Evolutionary conservation across 2,888 invertebrate genomes (phyloP), one percentile per base, ranked within the genome.

Genomic region (Gastrophysa polygoni): DNA sequence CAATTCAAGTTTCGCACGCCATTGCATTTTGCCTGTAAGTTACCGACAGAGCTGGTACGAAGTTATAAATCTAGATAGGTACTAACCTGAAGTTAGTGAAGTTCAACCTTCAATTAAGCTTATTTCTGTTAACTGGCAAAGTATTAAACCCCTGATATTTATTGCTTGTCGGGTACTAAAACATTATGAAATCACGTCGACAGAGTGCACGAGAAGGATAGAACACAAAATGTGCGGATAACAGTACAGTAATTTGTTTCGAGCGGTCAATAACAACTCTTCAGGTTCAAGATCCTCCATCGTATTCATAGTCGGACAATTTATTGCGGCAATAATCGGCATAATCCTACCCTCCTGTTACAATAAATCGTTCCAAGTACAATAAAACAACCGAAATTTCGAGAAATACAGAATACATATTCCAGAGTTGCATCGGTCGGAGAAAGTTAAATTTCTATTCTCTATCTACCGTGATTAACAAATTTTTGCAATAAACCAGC

Each of bases 71-170:
- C 51, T 32, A 32, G 38, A 50, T 44, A 32, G 38, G 44, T 44
- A 46, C 29, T 28, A 51, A 51, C 43, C 44, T 51, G 50, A n/a
- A 43, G 32, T 49, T 50, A 43, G 29, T 51, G 50, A n/a, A 43
- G 32, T 49, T 50, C 32, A 44, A 51, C 20, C 44, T 58, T 51
- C 44, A 51, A 58, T 58, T 51, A 51, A 58, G 43, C 20, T n/a
- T 44, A 38, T 38, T 38, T 38, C 38, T 38, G 51, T 58, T 29
- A 58, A 51, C 38, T 51, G 16, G 21, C 21, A 3, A 14, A 20
- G 43, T 32, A 34, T 17, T 57, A 38, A 49, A 58, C 43, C 38
- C 28, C 28, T 49, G 24, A 38, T 49, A 28, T 43, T 58, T 24
- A 38, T 48, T 44, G 43, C 29, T 24, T n/a, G 5, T 28, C 38